Base-by-base conservation (phyloP, 2,113 vertebrate species). In the Scolopax mira region DNA sequence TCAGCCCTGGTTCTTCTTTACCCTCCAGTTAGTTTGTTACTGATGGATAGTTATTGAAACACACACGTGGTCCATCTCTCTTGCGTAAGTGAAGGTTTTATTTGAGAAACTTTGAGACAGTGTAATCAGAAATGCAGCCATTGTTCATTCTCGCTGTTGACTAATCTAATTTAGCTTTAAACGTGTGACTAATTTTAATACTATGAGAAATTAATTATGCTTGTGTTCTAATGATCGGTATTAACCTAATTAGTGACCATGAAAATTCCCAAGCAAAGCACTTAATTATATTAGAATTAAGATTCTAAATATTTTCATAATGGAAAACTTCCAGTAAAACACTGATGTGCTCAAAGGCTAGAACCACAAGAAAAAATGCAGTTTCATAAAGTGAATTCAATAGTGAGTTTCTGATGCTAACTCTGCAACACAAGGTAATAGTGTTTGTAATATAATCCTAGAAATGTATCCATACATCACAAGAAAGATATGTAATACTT, bases 171-270 rank as follows among this genome's bases (percentile, higher is more conserved):
- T 92, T 69, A 89, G 73, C 37, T 78, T 88, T 82, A 79, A 91
- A 72, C 7, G 1, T 90, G 49, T 88, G 85, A 95, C 94, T 92
- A 88, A 90, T 88, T 93, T 92, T 91, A 91, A 94, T 81, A 86
- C 48, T 93, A 54, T 54, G 60, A 57, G 33, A 86, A 87, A 95
- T 85, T 66, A 90, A 89, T 82, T 71, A 90, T 79, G 35, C 61
- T 92, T 95, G 65, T 94, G 41, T 89, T 88, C 78, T 82, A 78
- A 89, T 55, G 30, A 96, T 89, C 52, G 55, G 60, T 75, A 74
- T 75, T 94, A 96, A 89, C 31, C 84, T 85, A 79, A 94, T 96
- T 91, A 95, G 61, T 58, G 83, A 78, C 77, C 83, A 94, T 51
- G 31, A 79, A 93, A 90, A 87, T 77, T 93, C 60, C 66, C 37